Base-by-base conservation (phyloP, 2,113 vertebrate species). In the Dipodomys ordii region DNA sequence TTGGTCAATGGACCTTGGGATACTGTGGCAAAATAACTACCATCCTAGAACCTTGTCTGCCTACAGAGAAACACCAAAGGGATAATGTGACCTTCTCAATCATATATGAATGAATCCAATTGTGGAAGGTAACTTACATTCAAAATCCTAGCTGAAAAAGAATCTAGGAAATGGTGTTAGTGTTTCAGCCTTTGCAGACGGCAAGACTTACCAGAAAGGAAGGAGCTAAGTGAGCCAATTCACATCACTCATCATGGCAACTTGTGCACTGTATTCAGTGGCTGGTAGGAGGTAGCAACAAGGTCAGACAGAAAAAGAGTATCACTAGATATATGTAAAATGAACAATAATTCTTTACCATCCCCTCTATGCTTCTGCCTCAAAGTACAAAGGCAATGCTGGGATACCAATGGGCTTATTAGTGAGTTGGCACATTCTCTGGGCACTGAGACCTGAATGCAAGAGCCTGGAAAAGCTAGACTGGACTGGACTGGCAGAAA, bases 141-240 rank as follows among this genome's bases (percentile, higher is more conserved):
- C n/a, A 95, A 46, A 94, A 80, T 25, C 5, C 7, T 85, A 71
- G 46, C 35, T 88, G 28, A 92, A 81, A 90, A 10, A 3, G 13
- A 68, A 44, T 53, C 27, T 32, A 91, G 65, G 10, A 83, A 65
- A 88, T 60, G 1, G 27, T 77, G 73, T 74, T 49, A 62, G 30
- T 16, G 57, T 92, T 94, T 81, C 1, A 25, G 85, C 2, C 28
- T 93, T 93, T 83, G 28, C 23, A 73, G 82, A 83, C 23, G 77
- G 44, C 72, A 80, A 91, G 16, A 2, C 20, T 94, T 27, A n/a
- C 19, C 20, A 94, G 90, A 91, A 15, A 22, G 76, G 85, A 77
- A 32, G 57, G 88, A 35, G 1, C 49, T 83, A 88, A 90, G 57
- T 19, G 67, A 49, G 19, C 13, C 65, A 74, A 67, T 69, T 32